Evolutionary conservation across 2,113 vertebrate genomes (phyloP).

Genomic region (Ramphastos sulfuratus): DNA sequence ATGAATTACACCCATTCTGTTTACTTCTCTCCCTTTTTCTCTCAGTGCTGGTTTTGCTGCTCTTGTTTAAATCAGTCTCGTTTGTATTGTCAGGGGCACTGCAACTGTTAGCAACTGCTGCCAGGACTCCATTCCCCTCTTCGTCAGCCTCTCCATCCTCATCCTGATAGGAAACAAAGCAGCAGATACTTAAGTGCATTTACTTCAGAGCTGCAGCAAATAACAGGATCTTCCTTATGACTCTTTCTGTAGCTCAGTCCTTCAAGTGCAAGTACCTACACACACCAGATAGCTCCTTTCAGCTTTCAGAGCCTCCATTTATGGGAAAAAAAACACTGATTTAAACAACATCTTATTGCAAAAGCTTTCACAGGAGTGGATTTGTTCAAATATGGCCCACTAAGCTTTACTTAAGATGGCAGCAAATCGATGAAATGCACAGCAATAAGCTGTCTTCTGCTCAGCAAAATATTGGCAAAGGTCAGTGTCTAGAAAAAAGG

Average conservation of each 20-base stretch:
- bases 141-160: constrained; percentile 69
- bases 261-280: neutral
- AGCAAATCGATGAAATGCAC: neutral
- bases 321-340: neutral
- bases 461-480: neutral
- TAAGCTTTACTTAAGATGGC: neutral
- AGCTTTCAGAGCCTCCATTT: neutral
- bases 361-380: neutral
- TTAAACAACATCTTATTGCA: neutral
- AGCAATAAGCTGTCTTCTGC: neutral
- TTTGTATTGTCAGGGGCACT: constrained; percentile 73
- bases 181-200: neutral
- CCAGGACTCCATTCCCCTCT: constrained; percentile 82
- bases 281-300: neutral
- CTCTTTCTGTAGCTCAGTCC: neutral
- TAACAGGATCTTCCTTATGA: neutral
- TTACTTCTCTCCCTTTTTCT: constrained; percentile 72
- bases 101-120: constrained; percentile 75
- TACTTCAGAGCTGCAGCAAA: neutral
- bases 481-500: neutral
- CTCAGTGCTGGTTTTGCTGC: constrained; percentile 62
- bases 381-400: neutral
- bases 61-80: constrained; percentile 35
- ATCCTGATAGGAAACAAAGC: constrained; percentile 28
- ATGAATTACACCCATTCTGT: constrained; percentile 63